Evolutionary conservation across 2,888 invertebrate genomes (phyloP).

Genomic region (Coremacera marginata): DNA sequence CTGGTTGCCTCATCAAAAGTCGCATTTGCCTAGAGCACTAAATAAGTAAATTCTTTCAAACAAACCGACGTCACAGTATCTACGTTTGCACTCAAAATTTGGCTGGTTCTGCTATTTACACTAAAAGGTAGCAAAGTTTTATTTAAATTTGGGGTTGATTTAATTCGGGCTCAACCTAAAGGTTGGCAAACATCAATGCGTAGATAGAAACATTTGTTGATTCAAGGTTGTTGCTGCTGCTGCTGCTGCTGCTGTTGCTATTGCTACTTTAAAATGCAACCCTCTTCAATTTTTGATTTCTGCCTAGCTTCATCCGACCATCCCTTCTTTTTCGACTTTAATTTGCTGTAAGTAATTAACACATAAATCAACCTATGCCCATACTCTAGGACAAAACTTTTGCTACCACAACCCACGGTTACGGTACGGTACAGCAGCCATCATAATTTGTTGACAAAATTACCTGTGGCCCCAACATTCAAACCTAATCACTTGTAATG

Average conservation of each 20-base stretch:
- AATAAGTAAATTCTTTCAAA: too few relatives aligned
- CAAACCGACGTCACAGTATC: background rate
- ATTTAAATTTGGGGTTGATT: conserved; percentile 12
- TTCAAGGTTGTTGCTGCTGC: background rate
- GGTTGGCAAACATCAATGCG: background rate
- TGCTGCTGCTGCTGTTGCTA: background rate
- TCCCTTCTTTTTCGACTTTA: background rate
- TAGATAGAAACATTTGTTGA: conserved; percentile 15
- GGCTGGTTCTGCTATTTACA: background rate
- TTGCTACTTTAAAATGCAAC: conserved; percentile 6
- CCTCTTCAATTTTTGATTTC: background rate
- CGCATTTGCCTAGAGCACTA: too few relatives aligned
- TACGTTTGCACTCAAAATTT: background rate
- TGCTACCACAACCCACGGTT: background rate
- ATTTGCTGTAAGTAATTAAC: conserved; percentile 30
- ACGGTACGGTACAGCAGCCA: background rate
- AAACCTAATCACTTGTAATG: conserved; percentile 21
- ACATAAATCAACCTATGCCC: conserved; percentile 11
- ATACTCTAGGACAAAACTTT: background rate
- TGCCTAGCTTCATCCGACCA: background rate
- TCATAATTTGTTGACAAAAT: conserved; percentile 12
- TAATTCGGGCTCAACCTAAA: background rate
- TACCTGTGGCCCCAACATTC: background rate
- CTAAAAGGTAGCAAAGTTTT: background rate
- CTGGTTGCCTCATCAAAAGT: too few relatives aligned